Conservation (phyloP, 2,888 invertebrate species). For the Cephus nigrinus region DNA sequence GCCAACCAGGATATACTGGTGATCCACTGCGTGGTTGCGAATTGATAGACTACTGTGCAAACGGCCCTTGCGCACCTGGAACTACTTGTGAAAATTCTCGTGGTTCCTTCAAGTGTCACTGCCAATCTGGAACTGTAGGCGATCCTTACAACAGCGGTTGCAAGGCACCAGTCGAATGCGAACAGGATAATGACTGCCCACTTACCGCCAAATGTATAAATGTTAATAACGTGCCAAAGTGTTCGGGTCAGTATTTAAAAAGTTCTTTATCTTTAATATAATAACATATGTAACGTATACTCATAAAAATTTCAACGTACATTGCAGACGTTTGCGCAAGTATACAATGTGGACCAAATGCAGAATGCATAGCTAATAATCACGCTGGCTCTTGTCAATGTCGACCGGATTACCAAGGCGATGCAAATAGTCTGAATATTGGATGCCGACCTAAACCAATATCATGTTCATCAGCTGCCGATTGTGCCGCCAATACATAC, state of each 20-base stretch:
- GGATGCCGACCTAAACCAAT: slow-evolving; percentile 84
- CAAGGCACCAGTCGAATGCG: slow-evolving; percentile 83
- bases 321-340: slow-evolving; percentile 80
- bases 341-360: slow-evolving; percentile 82
- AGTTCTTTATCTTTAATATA: background rate
- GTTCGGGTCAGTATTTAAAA: slow-evolving; percentile 70
- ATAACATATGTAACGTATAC: background rate
- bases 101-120: slow-evolving; percentile 83
- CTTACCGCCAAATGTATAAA: slow-evolving; percentile 80
- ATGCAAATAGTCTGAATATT: slow-evolving; percentile 74
- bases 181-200: slow-evolving; percentile 83
- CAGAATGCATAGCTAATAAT: slow-evolving; percentile 82
- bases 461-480: slow-evolving; percentile 76
- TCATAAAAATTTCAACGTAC: background rate
- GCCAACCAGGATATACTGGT: slow-evolving; percentile 89
- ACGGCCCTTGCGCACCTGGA: slow-evolving; percentile 83
- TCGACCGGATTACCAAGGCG: slow-evolving; percentile 81
- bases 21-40: slow-evolving; percentile 79
- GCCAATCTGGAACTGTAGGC: slow-evolving; percentile 83
- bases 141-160: slow-evolving; percentile 89
- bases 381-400: slow-evolving; percentile 85
- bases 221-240: slow-evolving; percentile 80
- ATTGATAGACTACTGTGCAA: slow-evolving; percentile 82
- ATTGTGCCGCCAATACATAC: slow-evolving; percentile 83
- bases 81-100: slow-evolving; percentile 84